Conservation (phyloP, 2,797 vertebrate species). For the Anisognathus igniventris region DNA sequence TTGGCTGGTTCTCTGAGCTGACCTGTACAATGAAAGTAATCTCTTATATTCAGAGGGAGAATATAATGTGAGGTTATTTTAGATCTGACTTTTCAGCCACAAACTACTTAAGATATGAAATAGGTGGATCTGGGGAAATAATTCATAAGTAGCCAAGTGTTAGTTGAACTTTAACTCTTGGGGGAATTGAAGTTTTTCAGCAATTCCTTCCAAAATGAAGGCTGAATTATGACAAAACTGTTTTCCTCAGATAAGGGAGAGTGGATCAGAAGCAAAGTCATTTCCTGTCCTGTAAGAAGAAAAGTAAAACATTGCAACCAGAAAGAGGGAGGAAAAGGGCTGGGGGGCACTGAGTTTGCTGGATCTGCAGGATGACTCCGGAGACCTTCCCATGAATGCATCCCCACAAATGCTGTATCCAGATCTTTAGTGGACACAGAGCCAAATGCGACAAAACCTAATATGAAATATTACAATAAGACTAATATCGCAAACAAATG, state of each 20-base stretch:
- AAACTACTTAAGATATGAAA: neutral
- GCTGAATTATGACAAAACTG: neutral
- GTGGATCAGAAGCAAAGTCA: neutral
- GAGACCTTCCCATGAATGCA: neutral
- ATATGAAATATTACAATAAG: neutral
- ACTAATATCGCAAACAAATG: neutral
- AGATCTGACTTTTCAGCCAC: neutral
- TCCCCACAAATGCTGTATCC: neutral
- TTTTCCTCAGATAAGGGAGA: neutral
- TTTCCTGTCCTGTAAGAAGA: neutral
- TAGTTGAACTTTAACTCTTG: neutral
- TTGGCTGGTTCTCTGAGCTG: neutral
- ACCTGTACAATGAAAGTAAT: neutral
- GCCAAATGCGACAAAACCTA: neutral
- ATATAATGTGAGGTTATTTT: neutral
- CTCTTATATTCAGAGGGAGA: neutral
- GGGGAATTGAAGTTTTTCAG: neutral
- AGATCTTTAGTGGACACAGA: neutral
- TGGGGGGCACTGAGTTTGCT: neutral
- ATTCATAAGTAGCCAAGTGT: neutral
- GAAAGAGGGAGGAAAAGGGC: neutral
- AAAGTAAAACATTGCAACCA: neutral
- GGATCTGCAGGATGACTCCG: neutral
- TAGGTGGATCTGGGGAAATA: neutral
- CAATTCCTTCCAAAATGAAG: neutral